phyloP scores from a whole-genome alignment of 2,113 vertebrate species.

The Actenoides lindsayi region DNA sequence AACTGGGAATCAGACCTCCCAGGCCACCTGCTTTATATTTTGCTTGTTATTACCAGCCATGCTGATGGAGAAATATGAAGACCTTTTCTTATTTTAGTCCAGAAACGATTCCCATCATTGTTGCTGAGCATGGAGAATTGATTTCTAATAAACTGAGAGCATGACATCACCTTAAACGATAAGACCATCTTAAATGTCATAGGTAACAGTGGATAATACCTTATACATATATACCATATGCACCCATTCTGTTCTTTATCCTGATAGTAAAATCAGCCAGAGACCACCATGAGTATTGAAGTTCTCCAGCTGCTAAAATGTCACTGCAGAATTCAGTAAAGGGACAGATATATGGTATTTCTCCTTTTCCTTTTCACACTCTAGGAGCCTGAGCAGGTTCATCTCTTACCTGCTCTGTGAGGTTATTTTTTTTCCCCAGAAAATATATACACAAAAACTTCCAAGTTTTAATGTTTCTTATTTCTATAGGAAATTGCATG shows the following conservation, averaged over 20 bases:
- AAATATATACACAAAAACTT: not conserved
- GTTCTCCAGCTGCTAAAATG: conserved; percentile 57
- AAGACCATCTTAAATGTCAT: not conserved
- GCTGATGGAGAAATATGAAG: not conserved
- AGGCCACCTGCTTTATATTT: not conserved
- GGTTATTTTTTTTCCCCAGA: not conserved
- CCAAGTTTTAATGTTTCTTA: not conserved
- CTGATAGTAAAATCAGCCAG: not conserved
- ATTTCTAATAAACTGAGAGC: not conserved
- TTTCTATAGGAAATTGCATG: not conserved
- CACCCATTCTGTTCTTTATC: not conserved
- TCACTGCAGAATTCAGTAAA: not conserved
- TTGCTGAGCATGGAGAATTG: not conserved
- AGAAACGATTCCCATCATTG: not conserved
- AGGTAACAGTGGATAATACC: not conserved
- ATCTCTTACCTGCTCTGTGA: not conserved
- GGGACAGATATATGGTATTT: not conserved
- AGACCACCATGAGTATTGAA: conserved; percentile 27
- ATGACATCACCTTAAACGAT: not conserved
- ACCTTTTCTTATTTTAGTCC: not conserved
- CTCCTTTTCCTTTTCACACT: not conserved
- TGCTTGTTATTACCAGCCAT: fast-evolving
- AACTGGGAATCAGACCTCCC: not conserved
- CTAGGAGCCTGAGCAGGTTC: not conserved
- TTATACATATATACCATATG: too few species aligned